Evolutionary conservation across 92 coral and sea anemone species (phyloP).

Genomic region (Umimayanthus chanpuru): DNA sequence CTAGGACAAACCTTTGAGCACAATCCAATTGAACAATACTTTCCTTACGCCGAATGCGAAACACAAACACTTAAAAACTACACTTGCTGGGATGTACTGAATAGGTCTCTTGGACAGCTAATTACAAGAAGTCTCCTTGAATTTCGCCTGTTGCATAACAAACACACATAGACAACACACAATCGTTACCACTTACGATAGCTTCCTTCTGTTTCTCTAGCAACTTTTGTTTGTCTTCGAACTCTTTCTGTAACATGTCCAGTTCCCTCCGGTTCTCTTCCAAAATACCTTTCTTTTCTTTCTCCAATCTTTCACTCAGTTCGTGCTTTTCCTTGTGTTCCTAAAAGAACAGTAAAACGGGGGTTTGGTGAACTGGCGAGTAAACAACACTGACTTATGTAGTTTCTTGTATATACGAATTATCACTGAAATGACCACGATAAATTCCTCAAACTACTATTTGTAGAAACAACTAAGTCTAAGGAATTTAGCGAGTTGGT

Average conservation of each 20-base stretch:
- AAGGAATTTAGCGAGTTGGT: too few species aligned
- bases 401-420: neutral
- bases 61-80: too few species aligned
- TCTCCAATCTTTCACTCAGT: conserved; percentile 81
- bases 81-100: too few species aligned
- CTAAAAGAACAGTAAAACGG: conserved; percentile 38
- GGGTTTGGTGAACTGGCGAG: neutral
- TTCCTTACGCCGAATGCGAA: too few species aligned
- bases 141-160: too few species aligned
- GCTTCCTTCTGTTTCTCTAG: conserved; percentile 68
- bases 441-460: neutral
- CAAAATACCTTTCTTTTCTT: conserved; percentile 64
- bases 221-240: conserved; percentile 67
- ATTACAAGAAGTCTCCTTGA: too few species aligned
- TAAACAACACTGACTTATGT: neutral
- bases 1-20: too few species aligned
- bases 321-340: conserved; percentile 95
- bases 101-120: too few species aligned
- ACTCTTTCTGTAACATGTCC: conserved; percentile 63
- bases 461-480: too few species aligned
- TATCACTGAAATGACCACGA: neutral
- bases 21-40: too few species aligned
- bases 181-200: conserved; percentile 49
- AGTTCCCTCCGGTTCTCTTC: conserved; percentile 71
- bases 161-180: too few species aligned